Percentiles rank a stretch among this genome's conserved stretches.
Conservation (phyloP, 2,797 vertebrate genomes). For the Ctenochaetus hawaiiensis region DNA sequence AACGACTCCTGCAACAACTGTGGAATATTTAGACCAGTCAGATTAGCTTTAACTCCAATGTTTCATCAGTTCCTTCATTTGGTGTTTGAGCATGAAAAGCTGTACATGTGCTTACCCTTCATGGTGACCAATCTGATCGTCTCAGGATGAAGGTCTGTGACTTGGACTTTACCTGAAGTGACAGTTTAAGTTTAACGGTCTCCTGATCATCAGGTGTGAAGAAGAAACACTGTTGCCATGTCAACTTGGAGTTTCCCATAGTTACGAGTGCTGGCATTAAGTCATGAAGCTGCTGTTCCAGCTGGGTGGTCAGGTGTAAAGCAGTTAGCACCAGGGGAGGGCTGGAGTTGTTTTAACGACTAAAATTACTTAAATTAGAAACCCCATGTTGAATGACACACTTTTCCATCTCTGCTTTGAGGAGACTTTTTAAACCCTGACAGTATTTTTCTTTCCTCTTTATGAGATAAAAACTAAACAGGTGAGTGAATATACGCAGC, state of each 20-base stretch:
- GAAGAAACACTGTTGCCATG: slow-evolving; percentile 68
- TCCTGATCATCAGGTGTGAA: slow-evolving; percentile 58
- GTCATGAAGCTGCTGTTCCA: slow-evolving; percentile 63
- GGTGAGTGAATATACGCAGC: no score
- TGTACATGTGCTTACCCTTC: slow-evolving; percentile 68
- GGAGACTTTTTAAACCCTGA: no score
- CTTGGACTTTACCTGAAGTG: not conserved
- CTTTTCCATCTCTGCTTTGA: no score
- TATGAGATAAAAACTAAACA: no score
- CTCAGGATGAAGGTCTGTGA: not conserved
- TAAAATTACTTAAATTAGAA: slow-evolving; percentile 5
- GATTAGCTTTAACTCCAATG: not conserved
- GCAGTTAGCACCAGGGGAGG: slow-evolving; percentile 19
- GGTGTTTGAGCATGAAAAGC: not conserved
- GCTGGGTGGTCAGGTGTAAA: slow-evolving; percentile 54
- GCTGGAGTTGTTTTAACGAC: slow-evolving; percentile 15
- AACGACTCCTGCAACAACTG: slow-evolving; percentile 32
- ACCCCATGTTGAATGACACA: not conserved
- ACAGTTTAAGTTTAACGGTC: not conserved
- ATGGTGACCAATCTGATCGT: slow-evolving; percentile 45
- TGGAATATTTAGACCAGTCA: not conserved
- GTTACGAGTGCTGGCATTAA: slow-evolving; percentile 53
- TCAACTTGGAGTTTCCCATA: slow-evolving; percentile 50
- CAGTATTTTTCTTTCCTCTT: no score
- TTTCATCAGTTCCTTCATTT: no score